These are phyloP conservation scores for Trichacis sp. DNA, from an alignment of 2,888 invertebrate genomes.

Conservation along the genomic window DNA sequence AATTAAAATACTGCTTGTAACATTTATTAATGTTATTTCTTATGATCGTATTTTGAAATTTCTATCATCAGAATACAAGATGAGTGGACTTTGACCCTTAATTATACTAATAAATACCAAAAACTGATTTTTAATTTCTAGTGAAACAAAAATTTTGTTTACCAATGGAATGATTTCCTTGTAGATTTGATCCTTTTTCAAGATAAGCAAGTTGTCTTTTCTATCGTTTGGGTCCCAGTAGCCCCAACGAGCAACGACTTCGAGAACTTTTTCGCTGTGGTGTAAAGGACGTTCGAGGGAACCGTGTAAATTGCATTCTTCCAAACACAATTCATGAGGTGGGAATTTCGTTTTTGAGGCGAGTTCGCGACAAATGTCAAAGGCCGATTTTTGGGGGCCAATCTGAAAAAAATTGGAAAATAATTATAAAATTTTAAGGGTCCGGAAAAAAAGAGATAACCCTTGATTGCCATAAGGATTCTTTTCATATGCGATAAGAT, in stretches of 20 bases:
- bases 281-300: constrained; percentile 83
- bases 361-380: constrained; percentile 81
- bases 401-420: too few relatives aligned
- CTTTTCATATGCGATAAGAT: too few relatives aligned
- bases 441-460: too few relatives aligned
- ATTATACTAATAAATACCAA: too few relatives aligned
- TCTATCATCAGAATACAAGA: too few relatives aligned
- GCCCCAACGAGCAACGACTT: constrained; percentile 84
- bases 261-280: constrained; percentile 78
- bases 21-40: too few relatives aligned
- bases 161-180: constrained; percentile 67
- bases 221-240: constrained; percentile 90
- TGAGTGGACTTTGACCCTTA: too few relatives aligned
- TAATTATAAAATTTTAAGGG: too few relatives aligned
- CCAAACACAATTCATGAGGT: constrained; percentile 79
- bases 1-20: too few relatives aligned
- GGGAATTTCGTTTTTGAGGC: constrained; percentile 75
- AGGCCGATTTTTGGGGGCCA: constrained; percentile 82
- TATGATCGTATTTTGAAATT: too few relatives aligned
- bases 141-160: constrained; percentile 23
- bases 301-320: constrained; percentile 84
- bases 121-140: too few relatives aligned
- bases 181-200: constrained; percentile 70
- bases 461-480: too few relatives aligned
- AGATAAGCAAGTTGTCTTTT: constrained; percentile 82